These are phyloP conservation scores for Eublepharis macularius DNA, from an alignment of 2,113 vertebrate species.

Conservation along the genomic window DNA sequence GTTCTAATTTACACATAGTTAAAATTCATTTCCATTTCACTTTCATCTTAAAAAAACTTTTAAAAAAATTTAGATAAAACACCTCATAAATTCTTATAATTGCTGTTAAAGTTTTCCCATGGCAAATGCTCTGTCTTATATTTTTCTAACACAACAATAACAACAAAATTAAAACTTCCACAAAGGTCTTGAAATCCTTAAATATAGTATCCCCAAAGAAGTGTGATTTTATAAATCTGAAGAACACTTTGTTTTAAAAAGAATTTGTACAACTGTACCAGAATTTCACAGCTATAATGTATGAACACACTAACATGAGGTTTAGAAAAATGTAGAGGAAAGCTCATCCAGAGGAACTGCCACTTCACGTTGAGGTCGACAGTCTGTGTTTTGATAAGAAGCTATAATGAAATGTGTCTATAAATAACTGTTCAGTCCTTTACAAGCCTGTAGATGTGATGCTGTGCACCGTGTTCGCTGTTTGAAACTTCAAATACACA, in stretches of 20 bases:
- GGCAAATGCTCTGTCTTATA: slow-evolving; percentile 76
- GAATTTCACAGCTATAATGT: slow-evolving; percentile 96
- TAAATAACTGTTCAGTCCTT: slow-evolving; percentile 93
- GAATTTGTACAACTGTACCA: slow-evolving; percentile 95
- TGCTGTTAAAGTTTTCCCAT: slow-evolving; percentile 73
- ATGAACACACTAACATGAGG: slow-evolving; percentile 86
- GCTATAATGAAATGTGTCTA: slow-evolving; percentile 76
- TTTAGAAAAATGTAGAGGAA: slow-evolving; percentile 84
- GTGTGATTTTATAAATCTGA: slow-evolving; percentile 74
- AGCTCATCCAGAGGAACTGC: slow-evolving; percentile 91
- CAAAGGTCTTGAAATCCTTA: slow-evolving; percentile 68
- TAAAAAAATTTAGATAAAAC: slow-evolving; percentile 64
- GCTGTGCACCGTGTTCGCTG: slow-evolving; percentile 98
- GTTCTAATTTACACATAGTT: slow-evolving; percentile 83
- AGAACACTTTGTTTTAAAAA: slow-evolving; percentile 81
- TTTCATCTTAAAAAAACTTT: slow-evolving; percentile 80
- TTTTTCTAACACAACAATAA: slow-evolving; percentile 73
- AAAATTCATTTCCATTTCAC: slow-evolving; percentile 77
- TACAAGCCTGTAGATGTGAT: slow-evolving; percentile 99
- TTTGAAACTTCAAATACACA: slow-evolving; percentile 99
- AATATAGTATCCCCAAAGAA: slow-evolving; percentile 75
- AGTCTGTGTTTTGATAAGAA: slow-evolving; percentile 83
- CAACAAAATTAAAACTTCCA: slow-evolving; percentile 73
- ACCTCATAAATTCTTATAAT: slow-evolving; percentile 76
- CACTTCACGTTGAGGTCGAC: slow-evolving; percentile 90